Percentiles rank a stretch among this genome's conserved stretches.
Conservation (phyloP, 2,888 invertebrate genomes). For the Conops quadrifasciatus region DNA sequence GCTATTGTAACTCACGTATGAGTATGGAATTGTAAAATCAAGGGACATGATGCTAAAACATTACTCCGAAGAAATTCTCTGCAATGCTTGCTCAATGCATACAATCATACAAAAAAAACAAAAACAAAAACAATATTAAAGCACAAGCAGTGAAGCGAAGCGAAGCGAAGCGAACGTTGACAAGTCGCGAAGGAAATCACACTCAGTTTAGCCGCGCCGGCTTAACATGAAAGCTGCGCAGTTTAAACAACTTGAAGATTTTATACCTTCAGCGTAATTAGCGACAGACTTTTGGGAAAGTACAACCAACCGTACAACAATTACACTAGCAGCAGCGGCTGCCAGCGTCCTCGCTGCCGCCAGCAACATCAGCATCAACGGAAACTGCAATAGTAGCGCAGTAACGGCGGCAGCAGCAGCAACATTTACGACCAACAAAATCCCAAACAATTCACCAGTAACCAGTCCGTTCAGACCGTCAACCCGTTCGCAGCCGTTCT, state of each 20-base stretch:
- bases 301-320: neutral
- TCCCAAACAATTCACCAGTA: neutral
- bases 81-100: neutral
- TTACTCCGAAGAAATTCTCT: constrained; percentile 20
- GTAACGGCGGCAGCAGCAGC: neutral
- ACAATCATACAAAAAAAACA: neutral
- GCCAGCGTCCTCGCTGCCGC: neutral
- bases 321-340: neutral
- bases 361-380: constrained; percentile 27
- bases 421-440: constrained; percentile 17
- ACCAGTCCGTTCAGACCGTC: constrained; percentile 18
- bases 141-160: neutral
- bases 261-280: constrained; percentile 28
- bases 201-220: neutral
- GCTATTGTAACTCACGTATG: neutral
- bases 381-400: constrained; percentile 21
- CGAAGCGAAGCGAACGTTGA: neutral
- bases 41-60: neutral
- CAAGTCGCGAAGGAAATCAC: neutral
- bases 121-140: neutral
- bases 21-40: neutral
- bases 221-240: constrained; percentile 27
- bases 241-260: constrained; percentile 3
- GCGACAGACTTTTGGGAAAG: constrained; percentile 25
- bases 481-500: constrained; percentile 26